These are phyloP conservation scores for Myathropa florea DNA, from an alignment of 2,888 invertebrate genomes.

Conservation along the genomic window DNA sequence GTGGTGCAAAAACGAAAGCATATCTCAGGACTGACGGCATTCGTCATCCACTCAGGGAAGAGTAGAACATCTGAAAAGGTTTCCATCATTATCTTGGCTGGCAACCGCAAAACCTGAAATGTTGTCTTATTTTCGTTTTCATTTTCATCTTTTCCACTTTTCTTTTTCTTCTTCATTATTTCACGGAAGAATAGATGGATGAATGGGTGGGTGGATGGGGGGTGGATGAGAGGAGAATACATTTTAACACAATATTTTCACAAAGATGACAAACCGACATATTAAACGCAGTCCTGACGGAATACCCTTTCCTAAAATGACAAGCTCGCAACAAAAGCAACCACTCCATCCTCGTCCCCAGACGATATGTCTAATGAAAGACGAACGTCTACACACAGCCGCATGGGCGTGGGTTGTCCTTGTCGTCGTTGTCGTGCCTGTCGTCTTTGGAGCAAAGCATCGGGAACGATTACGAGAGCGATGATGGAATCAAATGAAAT, in stretches of 20 bases:
- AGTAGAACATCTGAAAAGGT: neutral
- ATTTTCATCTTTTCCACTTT: neutral
- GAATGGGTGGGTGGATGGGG: neutral
- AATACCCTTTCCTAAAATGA: neutral
- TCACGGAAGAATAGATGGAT: neutral
- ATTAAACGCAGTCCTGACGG: neutral
- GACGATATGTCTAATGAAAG: neutral
- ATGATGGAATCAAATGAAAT: constrained; percentile 36
- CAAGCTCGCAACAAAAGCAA: neutral
- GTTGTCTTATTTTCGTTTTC: neutral
- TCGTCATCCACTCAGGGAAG: neutral
- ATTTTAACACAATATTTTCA: neutral
- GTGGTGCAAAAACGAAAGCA: neutral
- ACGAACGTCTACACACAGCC: neutral
- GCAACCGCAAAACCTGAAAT: neutral
- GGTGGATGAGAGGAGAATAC: neutral
- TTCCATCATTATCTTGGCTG: neutral
- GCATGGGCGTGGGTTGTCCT: neutral
- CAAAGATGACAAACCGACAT: neutral
- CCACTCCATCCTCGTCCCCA: too few relatives aligned
- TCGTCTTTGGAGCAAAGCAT: neutral
- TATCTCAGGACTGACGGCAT: neutral
- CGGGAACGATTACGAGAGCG: neutral
- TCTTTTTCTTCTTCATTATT: neutral
- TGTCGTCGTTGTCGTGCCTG: neutral